Base-by-base conservation (phyloP, 2,113 vertebrate genomes). In the Lamprotornis superbus region DNA sequence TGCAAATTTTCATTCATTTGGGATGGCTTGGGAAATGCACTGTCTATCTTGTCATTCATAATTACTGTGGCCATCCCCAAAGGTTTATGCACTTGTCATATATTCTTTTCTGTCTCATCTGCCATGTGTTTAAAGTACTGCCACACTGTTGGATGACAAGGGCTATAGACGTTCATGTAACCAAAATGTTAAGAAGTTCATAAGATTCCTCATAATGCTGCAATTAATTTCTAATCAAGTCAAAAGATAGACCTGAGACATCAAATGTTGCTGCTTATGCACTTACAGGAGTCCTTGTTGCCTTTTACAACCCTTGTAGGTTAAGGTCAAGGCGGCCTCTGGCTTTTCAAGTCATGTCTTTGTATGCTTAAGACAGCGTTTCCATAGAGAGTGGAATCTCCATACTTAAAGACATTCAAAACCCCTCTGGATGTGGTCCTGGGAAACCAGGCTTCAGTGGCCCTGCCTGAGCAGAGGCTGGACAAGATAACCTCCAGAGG, bases 361-460 rank as follows among this genome's bases (percentile, higher is more conserved):
- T 46, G 39, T 15, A 33, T 13, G 21, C 22, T 31, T 64, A 31
- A 12, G 25, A n/a, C 50, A 65, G 20, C 18, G 37, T 49, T 40
- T 81, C 50, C 65, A 44, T 30, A 49, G 20, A 64, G 76, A 91
- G 46, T 37, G 37, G 27, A 87, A 21, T 60, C 30, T 83, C 22
- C 42, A 12, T 19, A 17, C 19, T n/a, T 10, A 24, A 55, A 89
- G n/a, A 61, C 35, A 77, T 9, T 65, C 5, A 70, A 81, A 89
- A 24, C 22, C 10, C 4, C 8, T 19, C 49, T 56, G 64, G 24
- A 65, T 0, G 0, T 15, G 37, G n/a, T 49, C 50, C 46, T 77
- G 55, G n/a, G 46, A 37, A 77, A 47, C 12, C 55, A 31, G 15
- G 39, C 35, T 49, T 76, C n/a, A 40, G 22, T 47, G 75, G 42